phyloP scores from a whole-genome alignment of 2,113 vertebrate genomes.

The Heterotilapia buettikoferi region DNA sequence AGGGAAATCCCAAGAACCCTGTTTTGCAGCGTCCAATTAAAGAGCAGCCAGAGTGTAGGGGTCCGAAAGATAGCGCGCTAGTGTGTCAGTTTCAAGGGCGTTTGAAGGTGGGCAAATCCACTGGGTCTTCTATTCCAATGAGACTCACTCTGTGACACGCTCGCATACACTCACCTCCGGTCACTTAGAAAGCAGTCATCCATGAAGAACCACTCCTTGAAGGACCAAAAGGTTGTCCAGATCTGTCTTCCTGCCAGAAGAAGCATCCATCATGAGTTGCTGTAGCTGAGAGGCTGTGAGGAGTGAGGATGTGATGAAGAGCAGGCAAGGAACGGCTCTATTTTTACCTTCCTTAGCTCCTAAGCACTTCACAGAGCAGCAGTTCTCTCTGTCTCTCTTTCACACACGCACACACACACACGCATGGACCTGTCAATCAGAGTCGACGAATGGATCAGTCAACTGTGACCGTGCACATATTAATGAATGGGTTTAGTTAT shows the following conservation, averaged over 20 bases:
- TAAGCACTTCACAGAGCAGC: neutral
- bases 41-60: slow-evolving; percentile 9
- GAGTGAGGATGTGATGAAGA: neutral
- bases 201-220: slow-evolving; percentile 25
- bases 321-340: neutral
- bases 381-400: neutral
- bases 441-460: neutral
- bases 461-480: neutral
- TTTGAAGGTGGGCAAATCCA: slow-evolving; percentile 69
- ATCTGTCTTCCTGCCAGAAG: slow-evolving; percentile 25
- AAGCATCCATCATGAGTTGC: slow-evolving; percentile 20
- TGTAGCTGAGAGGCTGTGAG: neutral
- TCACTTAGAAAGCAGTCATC: slow-evolving; percentile 25
- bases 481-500: neutral
- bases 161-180: neutral
- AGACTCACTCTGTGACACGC: neutral
- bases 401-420: neutral
- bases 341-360: neutral
- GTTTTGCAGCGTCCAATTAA: slow-evolving; percentile 65
- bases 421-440: neutral
- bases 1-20: slow-evolving; percentile 63
- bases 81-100: slow-evolving; percentile 5
- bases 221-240: slow-evolving; percentile 9
- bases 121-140: slow-evolving; percentile 57
- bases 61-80: slow-evolving; percentile 30